A percentile compares a stretch with the other conserved stretches of the same genome.
phyloP scores from a whole-genome alignment of 2,888 invertebrate species.

The Lithophane leautieri region DNA sequence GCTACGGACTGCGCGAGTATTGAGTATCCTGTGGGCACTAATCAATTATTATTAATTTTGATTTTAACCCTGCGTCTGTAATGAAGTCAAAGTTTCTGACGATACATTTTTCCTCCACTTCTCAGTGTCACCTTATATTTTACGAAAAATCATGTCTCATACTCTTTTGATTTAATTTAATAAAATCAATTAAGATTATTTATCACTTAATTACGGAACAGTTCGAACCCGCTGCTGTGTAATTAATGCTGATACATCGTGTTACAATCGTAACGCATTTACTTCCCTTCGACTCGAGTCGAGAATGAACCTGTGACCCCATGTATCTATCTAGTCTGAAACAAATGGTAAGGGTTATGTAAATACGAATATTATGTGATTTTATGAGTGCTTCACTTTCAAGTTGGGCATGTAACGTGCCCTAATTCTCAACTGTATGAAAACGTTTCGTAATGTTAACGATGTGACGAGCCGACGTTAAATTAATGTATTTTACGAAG shows the following conservation, averaged over 20 bases:
- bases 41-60: neutral
- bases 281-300: neutral
- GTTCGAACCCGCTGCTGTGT: constrained; percentile 40
- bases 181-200: neutral
- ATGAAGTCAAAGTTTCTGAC: neutral
- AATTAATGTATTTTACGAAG: neutral
- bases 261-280: constrained; percentile 28
- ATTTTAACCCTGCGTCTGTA: neutral
- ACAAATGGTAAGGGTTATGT: constrained; percentile 58
- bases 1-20: neutral
- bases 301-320: constrained; percentile 45
- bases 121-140: neutral
- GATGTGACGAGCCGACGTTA: neutral
- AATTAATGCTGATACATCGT: constrained; percentile 46
- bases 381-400: constrained; percentile 29
- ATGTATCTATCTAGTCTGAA: constrained; percentile 56
- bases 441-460: neutral
- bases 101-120: neutral
- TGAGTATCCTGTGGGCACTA: neutral
- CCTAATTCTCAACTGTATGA: constrained; percentile 15
- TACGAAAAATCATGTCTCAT: constrained; percentile 5
- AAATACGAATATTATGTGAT: constrained; percentile 59
- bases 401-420: constrained; percentile 7
- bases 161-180: constrained; percentile 1
- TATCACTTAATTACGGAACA: constrained; percentile 15